Conservation (phyloP, 2,888 invertebrate genomes). For the Tethea ocularis region DNA sequence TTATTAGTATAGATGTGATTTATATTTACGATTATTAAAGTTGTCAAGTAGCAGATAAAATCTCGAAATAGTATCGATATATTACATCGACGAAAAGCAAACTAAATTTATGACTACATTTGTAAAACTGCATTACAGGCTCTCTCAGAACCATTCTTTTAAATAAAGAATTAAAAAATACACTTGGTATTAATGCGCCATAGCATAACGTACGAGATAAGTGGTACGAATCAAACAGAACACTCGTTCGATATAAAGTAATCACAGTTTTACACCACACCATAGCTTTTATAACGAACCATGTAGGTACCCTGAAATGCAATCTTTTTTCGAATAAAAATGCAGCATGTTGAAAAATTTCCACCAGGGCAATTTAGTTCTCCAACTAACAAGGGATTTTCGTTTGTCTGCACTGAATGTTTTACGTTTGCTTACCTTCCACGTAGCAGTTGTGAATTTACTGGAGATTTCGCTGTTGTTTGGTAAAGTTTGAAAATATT, state of each 20-base stretch:
- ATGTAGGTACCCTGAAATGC: constrained; percentile 14
- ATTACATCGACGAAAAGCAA: too few species aligned
- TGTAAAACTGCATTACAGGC: too few species aligned
- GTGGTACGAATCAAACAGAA: constrained; percentile 36
- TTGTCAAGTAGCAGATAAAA: too few species aligned
- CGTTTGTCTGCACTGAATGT: constrained; percentile 1
- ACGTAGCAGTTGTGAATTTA: background rate
- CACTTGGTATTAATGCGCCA: too few species aligned
- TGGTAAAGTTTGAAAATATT: constrained; percentile 3
- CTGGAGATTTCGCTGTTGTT: background rate
- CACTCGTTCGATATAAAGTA: constrained; percentile 40
- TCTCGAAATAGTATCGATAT: too few species aligned
- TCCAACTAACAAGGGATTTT: constrained; percentile 32
- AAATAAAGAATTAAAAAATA: background rate
- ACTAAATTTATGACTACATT: too few species aligned
- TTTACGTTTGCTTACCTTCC: constrained; percentile 3
- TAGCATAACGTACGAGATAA: background rate
- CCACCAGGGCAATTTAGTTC: constrained; percentile 25
- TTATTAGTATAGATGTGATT: too few species aligned
- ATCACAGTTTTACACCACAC: constrained; percentile 30
- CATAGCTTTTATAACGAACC: constrained; percentile 19
- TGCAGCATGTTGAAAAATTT: constrained; percentile 20
- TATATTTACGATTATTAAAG: too few species aligned
- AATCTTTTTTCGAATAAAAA: constrained; percentile 17
- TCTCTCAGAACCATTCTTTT: too few species aligned